Evolutionary conservation across 53 echinoderm and acorn worm species (phyloP).

Genomic region (Stichopus horrens): DNA sequence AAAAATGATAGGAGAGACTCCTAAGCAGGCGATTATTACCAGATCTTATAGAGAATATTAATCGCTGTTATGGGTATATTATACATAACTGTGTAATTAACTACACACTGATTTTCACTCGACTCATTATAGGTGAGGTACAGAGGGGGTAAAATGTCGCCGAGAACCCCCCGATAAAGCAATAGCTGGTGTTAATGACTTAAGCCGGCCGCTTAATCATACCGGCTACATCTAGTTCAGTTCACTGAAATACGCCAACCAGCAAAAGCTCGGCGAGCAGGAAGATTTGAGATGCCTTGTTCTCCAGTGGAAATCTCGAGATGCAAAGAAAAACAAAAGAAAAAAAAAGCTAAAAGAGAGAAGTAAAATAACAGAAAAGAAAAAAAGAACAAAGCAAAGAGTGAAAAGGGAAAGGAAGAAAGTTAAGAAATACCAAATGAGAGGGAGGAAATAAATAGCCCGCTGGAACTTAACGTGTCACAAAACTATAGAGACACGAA

Average conservation of each 20-base stretch:
- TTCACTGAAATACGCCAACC: not conserved
- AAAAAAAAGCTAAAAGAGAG: not conserved
- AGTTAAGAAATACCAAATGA: not conserved
- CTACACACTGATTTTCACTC: not conserved
- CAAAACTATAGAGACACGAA: not conserved
- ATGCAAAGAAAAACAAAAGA: too few species aligned
- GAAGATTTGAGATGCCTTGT: too few species aligned
- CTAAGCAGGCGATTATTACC: not conserved
- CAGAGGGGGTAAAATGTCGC: conserved; percentile 2
- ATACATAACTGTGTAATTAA: conserved; percentile 37
- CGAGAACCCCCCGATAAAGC: not conserved
- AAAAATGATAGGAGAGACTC: not conserved
- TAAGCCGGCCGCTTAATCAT: not conserved
- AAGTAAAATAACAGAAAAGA: not conserved
- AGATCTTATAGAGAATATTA: not conserved
- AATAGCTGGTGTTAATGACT: conserved; percentile 12
- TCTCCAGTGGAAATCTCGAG: too few species aligned
- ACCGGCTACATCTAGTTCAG: conserved; percentile 25
- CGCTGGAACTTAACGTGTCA: not conserved
- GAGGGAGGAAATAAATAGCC: not conserved
- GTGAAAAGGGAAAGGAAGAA: not conserved
- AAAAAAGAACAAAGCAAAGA: too few species aligned
- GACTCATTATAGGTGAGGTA: conserved; percentile 20
- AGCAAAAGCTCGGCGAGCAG: not conserved
- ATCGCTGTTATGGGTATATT: conserved; percentile 30